Percentiles rank a stretch among this genome's conserved stretches.
phyloP scores from a whole-genome alignment of 1,140 invertebrate genomes.

The Nixonia krombeini region DNA sequence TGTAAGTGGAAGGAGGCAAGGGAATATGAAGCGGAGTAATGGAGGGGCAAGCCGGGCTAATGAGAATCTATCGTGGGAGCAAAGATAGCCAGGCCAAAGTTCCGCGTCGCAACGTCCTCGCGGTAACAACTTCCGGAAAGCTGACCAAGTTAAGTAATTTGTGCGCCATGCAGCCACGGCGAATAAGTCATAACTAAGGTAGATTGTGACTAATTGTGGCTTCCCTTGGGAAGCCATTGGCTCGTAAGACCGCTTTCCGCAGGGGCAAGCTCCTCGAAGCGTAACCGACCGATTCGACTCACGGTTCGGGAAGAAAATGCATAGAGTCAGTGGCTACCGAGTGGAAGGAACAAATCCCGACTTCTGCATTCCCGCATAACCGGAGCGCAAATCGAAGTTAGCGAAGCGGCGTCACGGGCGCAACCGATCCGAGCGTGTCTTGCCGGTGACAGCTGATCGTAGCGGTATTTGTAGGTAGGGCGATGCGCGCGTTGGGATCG shows the following conservation, averaged over 20 bases:
- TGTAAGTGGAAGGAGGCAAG: too few relatives aligned
- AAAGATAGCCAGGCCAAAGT: conserved; percentile 55
- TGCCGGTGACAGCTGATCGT: too few relatives aligned
- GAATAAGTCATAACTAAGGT: conserved; percentile 71
- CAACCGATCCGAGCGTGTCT: too few relatives aligned
- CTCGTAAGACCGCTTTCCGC: conserved; percentile 47
- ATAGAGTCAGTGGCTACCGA: conserved; percentile 47
- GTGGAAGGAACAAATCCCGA: conserved; percentile 26
- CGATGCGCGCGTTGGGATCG: conserved; percentile 45
- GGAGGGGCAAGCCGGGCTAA: conserved; percentile 52
- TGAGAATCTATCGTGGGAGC: conserved; percentile 59
- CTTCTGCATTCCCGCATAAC: too few relatives aligned
- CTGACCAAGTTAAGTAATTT: conserved; percentile 71
- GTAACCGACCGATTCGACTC: conserved; percentile 39
- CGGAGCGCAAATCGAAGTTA: too few relatives aligned
- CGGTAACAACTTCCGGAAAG: conserved; percentile 59
- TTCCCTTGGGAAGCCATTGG: conserved; percentile 54
- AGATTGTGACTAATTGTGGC: conserved; percentile 70
- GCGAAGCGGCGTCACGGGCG: too few relatives aligned
- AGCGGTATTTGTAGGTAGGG: too few relatives aligned
- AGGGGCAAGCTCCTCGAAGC: conserved; percentile 40
- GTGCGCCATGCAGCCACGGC: conserved; percentile 57
- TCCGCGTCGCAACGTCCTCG: conserved; percentile 25
- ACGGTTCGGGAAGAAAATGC: conserved; percentile 51
- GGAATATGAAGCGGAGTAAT: conserved; percentile 22